Evolutionary conservation across 1,140 invertebrate species (phyloP).

Genomic region (Musca vetustissima): DNA sequence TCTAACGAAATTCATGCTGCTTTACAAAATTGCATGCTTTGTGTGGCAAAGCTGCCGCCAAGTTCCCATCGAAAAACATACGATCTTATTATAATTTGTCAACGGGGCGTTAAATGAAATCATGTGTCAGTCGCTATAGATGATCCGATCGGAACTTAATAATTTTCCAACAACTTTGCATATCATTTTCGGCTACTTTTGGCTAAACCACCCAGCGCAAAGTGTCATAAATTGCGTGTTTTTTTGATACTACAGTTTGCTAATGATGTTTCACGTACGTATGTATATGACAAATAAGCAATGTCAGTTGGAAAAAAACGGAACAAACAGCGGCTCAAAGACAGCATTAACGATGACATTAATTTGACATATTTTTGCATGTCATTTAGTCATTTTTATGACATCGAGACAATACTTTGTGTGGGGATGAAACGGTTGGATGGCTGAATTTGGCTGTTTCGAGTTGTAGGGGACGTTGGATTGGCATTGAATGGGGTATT

Average conservation of each 20-base stretch:
- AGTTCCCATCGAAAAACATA: no score
- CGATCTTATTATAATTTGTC: conserved; percentile 17
- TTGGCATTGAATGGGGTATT: no score
- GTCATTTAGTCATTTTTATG: conserved; percentile 20
- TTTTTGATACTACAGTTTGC: not conserved
- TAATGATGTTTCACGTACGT: conserved; percentile 17
- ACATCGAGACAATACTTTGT: conserved; percentile 1
- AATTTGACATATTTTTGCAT: conserved; percentile 22
- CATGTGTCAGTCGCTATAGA: not conserved
- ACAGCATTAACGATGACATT: conserved; percentile 19
- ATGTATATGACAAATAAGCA: not conserved
- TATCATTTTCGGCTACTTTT: not conserved
- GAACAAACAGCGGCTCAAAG: not conserved
- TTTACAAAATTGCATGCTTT: no score
- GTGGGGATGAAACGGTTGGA: not conserved
- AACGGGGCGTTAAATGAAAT: conserved; percentile 21
- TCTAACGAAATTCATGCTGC: no score
- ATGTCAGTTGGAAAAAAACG: not conserved
- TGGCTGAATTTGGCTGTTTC: no score
- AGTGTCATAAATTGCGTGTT: conserved; percentile 1
- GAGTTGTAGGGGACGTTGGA: no score
- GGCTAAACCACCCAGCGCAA: not conserved
- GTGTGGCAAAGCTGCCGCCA: no score
- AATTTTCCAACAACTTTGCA: not conserved
- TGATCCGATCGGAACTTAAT: not conserved